Base-by-base conservation (phyloP, 1,140 invertebrate species). In the Tetramorium alpestre region DNA sequence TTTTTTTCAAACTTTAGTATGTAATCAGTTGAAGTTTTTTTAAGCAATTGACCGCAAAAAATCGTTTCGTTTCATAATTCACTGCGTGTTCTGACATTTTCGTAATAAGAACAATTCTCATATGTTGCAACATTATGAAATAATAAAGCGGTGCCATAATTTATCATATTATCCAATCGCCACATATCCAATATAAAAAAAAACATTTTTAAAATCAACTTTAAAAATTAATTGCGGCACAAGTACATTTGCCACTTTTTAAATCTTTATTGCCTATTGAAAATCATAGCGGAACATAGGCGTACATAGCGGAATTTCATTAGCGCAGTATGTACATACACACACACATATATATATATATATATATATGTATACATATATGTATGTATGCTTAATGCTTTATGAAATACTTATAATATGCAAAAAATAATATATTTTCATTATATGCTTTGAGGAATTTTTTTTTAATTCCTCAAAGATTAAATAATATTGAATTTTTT, bases 51-150 rank as follows among this genome's bases (percentile, higher is more conserved):
- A 11, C 47, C 7, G 13, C 41, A 25, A 44, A 25, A 70, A 11
- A 5, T 69, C n/a, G 16, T 69, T 67, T 5, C 8, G 5, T 38
- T 75, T 33, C 10, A 13, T n/a, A 51, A 33, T 38, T 33, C 2
- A 5, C 10, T 13, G 22, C 13, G 13, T 25, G 62, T 38, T 38
- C 7, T 67, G n/a, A 67, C n/a, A 56, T 56, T 75, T 75, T 56
- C 51, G n/a, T 54, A 75, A 56, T 75, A n/a, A 54, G n/a, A 41
- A 38, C 18, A 56, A 33, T 33, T 56, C 8, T 33, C 18, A 13
- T 22, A 33, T 10, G 33, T 54, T 54, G 51, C n/a, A 75, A 75
- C 72, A n/a, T 75, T 56, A 33, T 56, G 33, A 75, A 75, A 75
- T n/a, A 51, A 73, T 73, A 54, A 73, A 54, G 10, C 8, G 18